These are phyloP conservation scores for Helicolenus hilgendorfi DNA, from an alignment of 2,797 vertebrate genomes.

Conservation along the genomic window DNA sequence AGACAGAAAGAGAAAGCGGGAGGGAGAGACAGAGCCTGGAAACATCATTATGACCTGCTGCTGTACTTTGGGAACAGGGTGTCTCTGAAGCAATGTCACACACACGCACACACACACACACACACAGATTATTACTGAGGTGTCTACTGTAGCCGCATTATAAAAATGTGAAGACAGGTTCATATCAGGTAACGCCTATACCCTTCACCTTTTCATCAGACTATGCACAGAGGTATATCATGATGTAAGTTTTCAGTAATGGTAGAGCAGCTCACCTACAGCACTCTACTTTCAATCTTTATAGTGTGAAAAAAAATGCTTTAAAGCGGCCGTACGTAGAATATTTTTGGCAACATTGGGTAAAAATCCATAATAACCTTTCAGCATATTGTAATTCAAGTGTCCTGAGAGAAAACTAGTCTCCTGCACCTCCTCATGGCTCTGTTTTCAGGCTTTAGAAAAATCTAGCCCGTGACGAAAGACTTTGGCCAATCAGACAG, in stretches of 20 bases:
- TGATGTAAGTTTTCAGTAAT: neutral
- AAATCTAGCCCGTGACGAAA: no score
- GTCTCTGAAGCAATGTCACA: slow-evolving; percentile 54
- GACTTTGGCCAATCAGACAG: no score
- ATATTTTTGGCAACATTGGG: no score
- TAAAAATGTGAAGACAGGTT: slow-evolving; percentile 12
- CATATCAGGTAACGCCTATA: neutral
- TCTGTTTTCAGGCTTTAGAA: no score
- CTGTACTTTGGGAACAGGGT: slow-evolving; percentile 63
- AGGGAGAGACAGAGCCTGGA: slow-evolving; percentile 12
- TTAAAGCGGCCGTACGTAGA: no score
- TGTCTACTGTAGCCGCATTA: neutral
- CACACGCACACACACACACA: neutral
- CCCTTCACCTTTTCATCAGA: slow-evolving; percentile 5
- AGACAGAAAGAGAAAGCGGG: slow-evolving; percentile 6
- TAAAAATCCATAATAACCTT: no score
- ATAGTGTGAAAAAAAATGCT: neutral
- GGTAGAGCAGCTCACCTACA: neutral
- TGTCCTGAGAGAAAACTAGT: no score
- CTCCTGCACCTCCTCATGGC: no score
- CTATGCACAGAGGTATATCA: neutral
- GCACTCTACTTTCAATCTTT: neutral
- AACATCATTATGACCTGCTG: slow-evolving; percentile 51
- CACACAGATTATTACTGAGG: slow-evolving; percentile 18
- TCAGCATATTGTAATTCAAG: no score